phyloP scores from a whole-genome alignment of 2,888 invertebrate genomes.

The Drosophila pseudotalamancana region DNA sequence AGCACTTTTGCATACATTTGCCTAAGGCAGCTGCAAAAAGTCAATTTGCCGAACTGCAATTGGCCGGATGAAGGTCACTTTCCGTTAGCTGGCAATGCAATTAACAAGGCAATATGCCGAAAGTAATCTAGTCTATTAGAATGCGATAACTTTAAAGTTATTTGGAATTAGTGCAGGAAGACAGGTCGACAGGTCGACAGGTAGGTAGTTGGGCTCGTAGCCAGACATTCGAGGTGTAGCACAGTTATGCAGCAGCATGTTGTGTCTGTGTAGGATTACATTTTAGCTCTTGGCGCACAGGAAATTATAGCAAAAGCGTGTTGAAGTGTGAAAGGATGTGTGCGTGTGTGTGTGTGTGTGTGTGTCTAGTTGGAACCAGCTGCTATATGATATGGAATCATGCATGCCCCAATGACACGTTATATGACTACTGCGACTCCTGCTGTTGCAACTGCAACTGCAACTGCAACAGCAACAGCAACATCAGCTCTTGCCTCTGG shows the following conservation, averaged over 20 bases:
- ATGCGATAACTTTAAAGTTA: slow-evolving; percentile 39
- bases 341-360: too few relatives aligned
- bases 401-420: slow-evolving; percentile 59
- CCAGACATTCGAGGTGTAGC: not conserved
- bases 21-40: too few relatives aligned
- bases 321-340: slow-evolving; percentile 71
- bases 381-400: slow-evolving; percentile 29
- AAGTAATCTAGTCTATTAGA: slow-evolving; percentile 21
- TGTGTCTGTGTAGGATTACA: slow-evolving; percentile 48
- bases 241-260: slow-evolving; percentile 25
- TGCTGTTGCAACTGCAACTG: slow-evolving; percentile 19
- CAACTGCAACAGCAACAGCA: slow-evolving; percentile 19
- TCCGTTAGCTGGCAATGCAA: slow-evolving; percentile 45
- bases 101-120: slow-evolving; percentile 46
- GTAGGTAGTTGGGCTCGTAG: too few relatives aligned
- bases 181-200: not conserved
- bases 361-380: slow-evolving; percentile 33
- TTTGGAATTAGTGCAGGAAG: slow-evolving; percentile 37
- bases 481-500: too few relatives aligned
- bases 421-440: slow-evolving; percentile 68
- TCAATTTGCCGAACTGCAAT: slow-evolving; percentile 35
- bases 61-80: slow-evolving; percentile 53
- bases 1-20: slow-evolving; percentile 9
- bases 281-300: slow-evolving; percentile 44
- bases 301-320: slow-evolving; percentile 75